Conservation (phyloP, 2,888 invertebrate species). For the Papilio demoleus region DNA sequence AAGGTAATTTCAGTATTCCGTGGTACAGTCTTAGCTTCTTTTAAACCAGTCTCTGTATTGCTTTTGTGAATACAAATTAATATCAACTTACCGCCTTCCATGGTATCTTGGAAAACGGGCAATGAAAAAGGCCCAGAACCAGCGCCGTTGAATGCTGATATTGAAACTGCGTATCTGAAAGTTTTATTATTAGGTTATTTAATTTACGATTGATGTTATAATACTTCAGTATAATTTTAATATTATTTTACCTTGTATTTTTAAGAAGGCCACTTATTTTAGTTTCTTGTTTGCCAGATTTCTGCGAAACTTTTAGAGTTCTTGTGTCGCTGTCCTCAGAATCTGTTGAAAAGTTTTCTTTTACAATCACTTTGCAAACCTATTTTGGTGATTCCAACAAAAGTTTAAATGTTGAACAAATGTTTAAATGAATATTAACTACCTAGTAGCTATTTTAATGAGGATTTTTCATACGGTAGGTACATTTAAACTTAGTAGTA, state of each 20-base stretch:
- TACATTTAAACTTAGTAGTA: no score
- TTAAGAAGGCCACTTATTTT: conserved; percentile 80
- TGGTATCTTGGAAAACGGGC: conserved; percentile 90
- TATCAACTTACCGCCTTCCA: conserved; percentile 90
- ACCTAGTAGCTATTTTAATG: no score
- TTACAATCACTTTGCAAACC: no score
- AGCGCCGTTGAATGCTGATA: conserved; percentile 92
- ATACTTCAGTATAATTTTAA: background rate
- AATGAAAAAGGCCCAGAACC: conserved; percentile 92
- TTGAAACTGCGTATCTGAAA: conserved; percentile 90
- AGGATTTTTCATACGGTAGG: no score
- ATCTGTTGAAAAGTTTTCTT: conserved; percentile 47
- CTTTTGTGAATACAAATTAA: no score
- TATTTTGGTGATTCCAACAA: no score
- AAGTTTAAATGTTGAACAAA: no score
- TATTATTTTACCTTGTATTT: conserved; percentile 70
- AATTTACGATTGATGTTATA: background rate
- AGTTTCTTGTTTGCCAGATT: conserved; percentile 71
- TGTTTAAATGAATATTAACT: no score
- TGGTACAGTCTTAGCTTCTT: no score
- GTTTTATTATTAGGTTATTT: background rate
- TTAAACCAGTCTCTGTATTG: no score
- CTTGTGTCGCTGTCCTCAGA: conserved; percentile 70
- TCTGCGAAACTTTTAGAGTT: conserved; percentile 67
- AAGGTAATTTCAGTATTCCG: no score